Conservation (phyloP, 2,113 vertebrate species). For the Loxodonta africana region DNA sequence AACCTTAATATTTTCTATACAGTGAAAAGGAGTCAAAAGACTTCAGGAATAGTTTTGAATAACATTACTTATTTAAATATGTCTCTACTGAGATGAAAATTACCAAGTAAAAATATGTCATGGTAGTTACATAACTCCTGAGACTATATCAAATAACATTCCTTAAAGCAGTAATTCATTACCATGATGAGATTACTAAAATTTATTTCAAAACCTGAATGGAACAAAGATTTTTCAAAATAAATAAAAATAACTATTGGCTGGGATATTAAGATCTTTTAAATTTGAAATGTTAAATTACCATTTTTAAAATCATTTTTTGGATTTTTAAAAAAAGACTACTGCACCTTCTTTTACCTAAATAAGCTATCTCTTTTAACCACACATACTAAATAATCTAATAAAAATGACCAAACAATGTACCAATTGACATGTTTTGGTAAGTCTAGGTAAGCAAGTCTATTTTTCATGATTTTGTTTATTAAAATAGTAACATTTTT, state of each 20-base stretch:
- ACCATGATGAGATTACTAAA: constrained; percentile 59
- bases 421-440: not conserved
- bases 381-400: constrained; percentile 23
- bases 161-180: constrained; percentile 71
- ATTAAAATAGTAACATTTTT: constrained; percentile 25
- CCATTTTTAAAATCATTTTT: not conserved
- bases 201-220: constrained; percentile 6
- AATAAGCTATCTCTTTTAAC: constrained; percentile 10
- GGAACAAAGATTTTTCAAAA: constrained; percentile 66
- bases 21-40: constrained; percentile 82
- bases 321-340: not conserved
- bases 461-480: not conserved
- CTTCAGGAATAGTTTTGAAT: constrained; percentile 79
- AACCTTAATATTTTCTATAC: constrained; percentile 84
- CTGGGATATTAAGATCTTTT: constrained; percentile 30
- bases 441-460: not conserved
- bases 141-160: constrained; percentile 65
- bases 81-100: constrained; percentile 81
- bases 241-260: constrained; percentile 53
- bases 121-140: constrained; percentile 72
- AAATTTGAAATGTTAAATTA: constrained; percentile 13
- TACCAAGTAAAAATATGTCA: constrained; percentile 82
- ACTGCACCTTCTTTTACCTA: not conserved
- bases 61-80: constrained; percentile 79
- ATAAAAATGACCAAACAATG: constrained; percentile 26